phyloP scores from a whole-genome alignment of 2,888 invertebrate genomes.

The Catocala sponsa region DNA sequence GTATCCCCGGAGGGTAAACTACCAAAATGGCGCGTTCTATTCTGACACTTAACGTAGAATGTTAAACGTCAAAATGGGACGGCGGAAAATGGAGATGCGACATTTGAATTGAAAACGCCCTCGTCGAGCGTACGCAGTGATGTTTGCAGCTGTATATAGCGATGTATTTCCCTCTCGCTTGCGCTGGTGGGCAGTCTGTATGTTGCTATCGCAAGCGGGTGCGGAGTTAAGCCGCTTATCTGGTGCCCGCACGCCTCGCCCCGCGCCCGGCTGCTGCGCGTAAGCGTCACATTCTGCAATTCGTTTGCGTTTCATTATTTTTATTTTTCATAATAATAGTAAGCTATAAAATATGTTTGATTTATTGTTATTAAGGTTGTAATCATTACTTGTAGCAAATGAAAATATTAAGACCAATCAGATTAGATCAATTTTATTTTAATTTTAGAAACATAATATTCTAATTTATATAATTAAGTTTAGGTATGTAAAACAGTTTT shows the following conservation, averaged over 20 bases:
- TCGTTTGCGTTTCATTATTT: slow-evolving; percentile 53
- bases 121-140: slow-evolving; percentile 74
- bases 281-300: slow-evolving; percentile 76
- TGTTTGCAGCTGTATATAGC: slow-evolving; percentile 82
- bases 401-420: slow-evolving; percentile 23
- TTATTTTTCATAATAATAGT: slow-evolving; percentile 43
- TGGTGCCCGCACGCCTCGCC: slow-evolving; percentile 83
- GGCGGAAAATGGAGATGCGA: slow-evolving; percentile 41
- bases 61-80: slow-evolving; percentile 48
- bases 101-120: slow-evolving; percentile 59
- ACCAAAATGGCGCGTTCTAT: slow-evolving; percentile 39
- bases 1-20: slow-evolving; percentile 62
- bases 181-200: slow-evolving; percentile 28
- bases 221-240: slow-evolving; percentile 88
- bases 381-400: slow-evolving; percentile 30
- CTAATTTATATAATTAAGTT: not conserved
- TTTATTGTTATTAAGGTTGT: slow-evolving; percentile 43
- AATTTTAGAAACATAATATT: not conserved
- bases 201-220: slow-evolving; percentile 67
- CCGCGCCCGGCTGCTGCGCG: slow-evolving; percentile 80
- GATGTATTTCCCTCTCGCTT: slow-evolving; percentile 68
- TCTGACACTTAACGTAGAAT: slow-evolving; percentile 27
- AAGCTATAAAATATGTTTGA: slow-evolving; percentile 44
- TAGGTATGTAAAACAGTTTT: not conserved
- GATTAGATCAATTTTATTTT: slow-evolving; percentile 1